A percentile compares a stretch with the other conserved stretches of the same genome.
Evolutionary conservation across 2,113 vertebrate species (phyloP).

Genomic region (Aptenodytes forsteri): DNA sequence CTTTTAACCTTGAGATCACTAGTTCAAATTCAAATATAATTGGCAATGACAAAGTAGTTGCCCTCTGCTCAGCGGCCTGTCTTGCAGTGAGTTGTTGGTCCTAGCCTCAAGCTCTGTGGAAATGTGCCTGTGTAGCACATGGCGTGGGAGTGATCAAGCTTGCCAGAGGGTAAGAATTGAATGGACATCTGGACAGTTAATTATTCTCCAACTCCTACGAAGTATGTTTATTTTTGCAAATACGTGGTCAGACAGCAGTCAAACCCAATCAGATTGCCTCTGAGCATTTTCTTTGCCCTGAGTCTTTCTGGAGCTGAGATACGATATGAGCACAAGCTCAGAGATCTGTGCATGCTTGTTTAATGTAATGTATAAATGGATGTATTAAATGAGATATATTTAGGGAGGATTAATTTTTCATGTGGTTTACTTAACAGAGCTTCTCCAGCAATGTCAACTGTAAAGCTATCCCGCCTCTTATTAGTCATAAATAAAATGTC

Average conservation of each 20-base stretch:
- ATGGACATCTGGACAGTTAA: conserved; percentile 15
- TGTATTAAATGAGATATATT: not conserved
- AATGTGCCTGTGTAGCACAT: not conserved
- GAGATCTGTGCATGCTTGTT: not conserved
- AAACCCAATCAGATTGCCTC: not conserved
- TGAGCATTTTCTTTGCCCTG: not conserved
- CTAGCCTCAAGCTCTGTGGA: not conserved
- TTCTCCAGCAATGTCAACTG: not conserved
- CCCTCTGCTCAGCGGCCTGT: not conserved
- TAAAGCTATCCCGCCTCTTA: not conserved
- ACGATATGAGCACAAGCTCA: not conserved
- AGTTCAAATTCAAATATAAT: not conserved
- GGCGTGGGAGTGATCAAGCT: not conserved
- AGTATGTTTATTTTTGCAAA: not conserved
- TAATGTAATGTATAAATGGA: not conserved
- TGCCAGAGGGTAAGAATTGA: not conserved
- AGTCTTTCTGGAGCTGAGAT: not conserved
- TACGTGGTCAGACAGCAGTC: not conserved
- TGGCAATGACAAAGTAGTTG: not conserved
- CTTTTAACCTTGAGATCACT: not conserved
- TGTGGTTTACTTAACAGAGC: not conserved
- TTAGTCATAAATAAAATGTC: not conserved
- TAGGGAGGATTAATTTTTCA: not conserved
- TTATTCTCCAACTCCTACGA: not conserved
- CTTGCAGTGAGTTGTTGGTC: not conserved